Conservation (phyloP, 2,113 vertebrate species). For the Oryzias javanicus region DNA sequence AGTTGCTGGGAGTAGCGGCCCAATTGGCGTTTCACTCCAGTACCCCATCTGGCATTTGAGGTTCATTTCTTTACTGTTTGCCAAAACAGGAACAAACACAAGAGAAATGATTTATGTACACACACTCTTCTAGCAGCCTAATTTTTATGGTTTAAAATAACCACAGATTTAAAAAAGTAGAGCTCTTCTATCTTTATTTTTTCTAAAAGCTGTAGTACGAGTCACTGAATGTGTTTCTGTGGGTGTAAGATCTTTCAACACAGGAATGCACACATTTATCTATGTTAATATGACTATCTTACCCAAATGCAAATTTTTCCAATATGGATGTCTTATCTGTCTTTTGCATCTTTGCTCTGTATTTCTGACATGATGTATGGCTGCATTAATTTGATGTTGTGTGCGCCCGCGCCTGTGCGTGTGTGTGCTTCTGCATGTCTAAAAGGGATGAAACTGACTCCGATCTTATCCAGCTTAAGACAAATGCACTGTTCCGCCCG, state of each 20-base stretch:
- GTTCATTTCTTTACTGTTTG: conserved; percentile 59
- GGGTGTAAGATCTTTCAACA: not conserved
- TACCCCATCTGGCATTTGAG: conserved; percentile 70
- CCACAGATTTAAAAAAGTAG: no score
- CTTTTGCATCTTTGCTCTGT: not conserved
- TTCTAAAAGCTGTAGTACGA: conserved; percentile 45
- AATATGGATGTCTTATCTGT: not conserved
- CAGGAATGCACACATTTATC: conserved; percentile 2
- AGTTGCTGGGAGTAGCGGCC: conserved; percentile 42
- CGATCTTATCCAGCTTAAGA: conserved; percentile 76
- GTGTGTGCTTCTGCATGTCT: conserved; percentile 30
- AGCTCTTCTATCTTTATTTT: conserved; percentile 33
- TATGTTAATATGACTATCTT: conserved; percentile 15
- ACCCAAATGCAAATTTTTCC: not conserved
- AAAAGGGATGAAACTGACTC: conserved; percentile 66
- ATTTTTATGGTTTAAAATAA: no score
- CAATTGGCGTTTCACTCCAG: conserved; percentile 68
- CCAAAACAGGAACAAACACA: conserved; percentile 52
- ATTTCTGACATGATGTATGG: conserved; percentile 26
- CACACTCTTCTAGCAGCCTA: conserved; percentile 32
- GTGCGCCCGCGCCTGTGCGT: conserved; percentile 7
- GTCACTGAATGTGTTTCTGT: not conserved
- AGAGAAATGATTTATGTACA: conserved; percentile 12
- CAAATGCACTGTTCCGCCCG: conserved; percentile 72
- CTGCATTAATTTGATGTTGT: conserved; percentile 5